Base-by-base conservation (phyloP, 2,888 invertebrate species). In the Alsophila aescularia region DNA sequence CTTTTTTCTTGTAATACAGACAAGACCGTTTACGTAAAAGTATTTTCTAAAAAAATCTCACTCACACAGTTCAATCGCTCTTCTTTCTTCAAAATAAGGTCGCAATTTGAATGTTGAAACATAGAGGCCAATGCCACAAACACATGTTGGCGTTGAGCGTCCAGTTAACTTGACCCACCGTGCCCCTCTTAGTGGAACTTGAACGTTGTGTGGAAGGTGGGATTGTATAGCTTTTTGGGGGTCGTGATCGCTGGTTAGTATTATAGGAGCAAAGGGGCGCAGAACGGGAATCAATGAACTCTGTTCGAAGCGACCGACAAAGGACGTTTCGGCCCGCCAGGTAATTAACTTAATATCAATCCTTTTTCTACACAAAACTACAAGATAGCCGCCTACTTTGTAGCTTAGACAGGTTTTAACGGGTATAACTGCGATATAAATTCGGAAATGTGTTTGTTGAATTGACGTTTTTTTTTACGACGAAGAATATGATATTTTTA, bases 271-370 rank as follows among this genome's bases (percentile, higher is more conserved):
- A 81, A 81, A 81, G 87, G 78, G 87, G 86, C 84, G 83, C 83
- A 85, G 83, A 79, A 84, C 81, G 76, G 85, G 89, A 90, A 89
- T 90, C 90, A 90, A 89, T 90, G 90, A 90, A 90, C 90, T 88
- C 86, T 73, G 81, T 75, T 72, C 69, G 82, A 80, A 76, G 75
- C 85, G 87, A 79, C 88, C 87, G 88, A 87, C 88, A 88, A 90
- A 87, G 89, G 89, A 87, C 88, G 87, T 83, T 88, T 84, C 77
- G 84, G 77, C 77, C 70, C 77, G 81, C 81, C 86, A 89, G 87
- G 89, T 90, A 89, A 90, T 90, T 89, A 90, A 85, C 80, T 86
- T 83, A 87, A 89, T 89, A 88, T 86, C 83, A 84, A 84, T 83
- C 80, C 76, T 72, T 77, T 76, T 75, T 78, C 75, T 73, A 78